Base-by-base conservation (phyloP, 2,888 invertebrate genomes). In the Mylabris sibirica region DNA sequence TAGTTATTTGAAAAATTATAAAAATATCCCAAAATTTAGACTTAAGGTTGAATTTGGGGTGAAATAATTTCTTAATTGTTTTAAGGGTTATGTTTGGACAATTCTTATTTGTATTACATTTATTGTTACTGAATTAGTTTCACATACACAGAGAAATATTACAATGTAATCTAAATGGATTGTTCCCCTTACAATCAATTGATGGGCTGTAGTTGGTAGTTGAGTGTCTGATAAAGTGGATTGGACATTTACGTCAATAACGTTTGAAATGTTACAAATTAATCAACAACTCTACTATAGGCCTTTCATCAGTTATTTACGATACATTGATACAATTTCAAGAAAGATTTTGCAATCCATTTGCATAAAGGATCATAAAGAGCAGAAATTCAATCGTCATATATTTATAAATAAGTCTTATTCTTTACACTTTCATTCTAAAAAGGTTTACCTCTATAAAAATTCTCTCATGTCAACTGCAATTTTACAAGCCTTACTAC, bases 221-320 rank as follows among this genome's bases (percentile, higher is more conserved):
- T 6, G 44, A 17, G 5, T 17, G n/a, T n/a, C n/a, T 70, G 70
- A 71, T 69, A 73, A 73, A 75, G 67, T 72, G 70, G 68, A 72
- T 71, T 64, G 75, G 74, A 74, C 74, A 69, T 68, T 44, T 63
- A 60, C 70, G 68, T 70, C 73, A 69, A 73, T 72, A 75, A 65
- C 69, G 71, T 72, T 73, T 72, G 71, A 65, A 69, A 63, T 67
- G 72, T 72, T 71, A 66, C 65, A 65, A 72, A 73, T 75, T 72
- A 73, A 66, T 69, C 69, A 66, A 60, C 63, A 61, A 60, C 57
- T 69, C 64, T 66, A 64, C n/a, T 44, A 69, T 44, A 17, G 44
- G 6, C 6, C 6, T 44, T 44, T 44, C 17, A 44, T n/a, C 44
- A 44, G 44, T 17, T 17, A 44, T 44, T 17, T 44, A 1, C 44